Evolutionary conservation across 2,113 vertebrate species (phyloP).

Genomic region (Piaya cayana): DNA sequence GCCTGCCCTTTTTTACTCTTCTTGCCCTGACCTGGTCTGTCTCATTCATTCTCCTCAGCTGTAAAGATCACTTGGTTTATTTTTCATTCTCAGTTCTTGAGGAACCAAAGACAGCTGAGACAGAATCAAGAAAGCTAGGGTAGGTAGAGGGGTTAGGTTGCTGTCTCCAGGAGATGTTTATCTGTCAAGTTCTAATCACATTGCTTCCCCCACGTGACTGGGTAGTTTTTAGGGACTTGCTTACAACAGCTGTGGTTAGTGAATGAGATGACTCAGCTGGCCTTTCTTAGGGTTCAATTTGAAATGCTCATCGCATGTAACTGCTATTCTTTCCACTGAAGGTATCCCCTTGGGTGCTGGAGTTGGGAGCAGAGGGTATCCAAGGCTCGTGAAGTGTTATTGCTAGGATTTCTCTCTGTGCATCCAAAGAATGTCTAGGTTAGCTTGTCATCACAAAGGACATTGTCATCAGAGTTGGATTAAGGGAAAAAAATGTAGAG

Average conservation of each 20-base stretch:
- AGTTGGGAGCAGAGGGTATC: neutral
- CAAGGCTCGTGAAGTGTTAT: neutral
- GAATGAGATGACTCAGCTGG: neutral
- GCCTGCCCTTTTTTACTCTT: neutral
- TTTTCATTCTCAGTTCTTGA: neutral
- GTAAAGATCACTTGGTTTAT: neutral
- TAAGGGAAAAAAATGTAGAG: neutral
- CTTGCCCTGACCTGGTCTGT: neutral
- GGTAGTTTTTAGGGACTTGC: neutral
- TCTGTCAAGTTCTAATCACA: neutral
- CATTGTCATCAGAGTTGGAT: neutral
- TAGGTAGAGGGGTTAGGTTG: neutral
- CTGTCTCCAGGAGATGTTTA: neutral
- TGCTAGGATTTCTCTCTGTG: neutral
- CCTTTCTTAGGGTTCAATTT: neutral
- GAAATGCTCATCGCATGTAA: neutral
- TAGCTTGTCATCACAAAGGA: neutral
- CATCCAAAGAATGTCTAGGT: neutral
- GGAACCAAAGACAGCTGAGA: neutral
- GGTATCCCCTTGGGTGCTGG: neutral
- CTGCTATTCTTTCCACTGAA: neutral
- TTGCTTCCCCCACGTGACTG: rapidly evolving
- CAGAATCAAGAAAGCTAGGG: neutral
- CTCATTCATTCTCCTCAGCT: neutral
- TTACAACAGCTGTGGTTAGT: neutral